These are phyloP conservation scores for Carassius gibelio DNA, from an alignment of 2,113 vertebrate species.

Conservation along the genomic window DNA sequence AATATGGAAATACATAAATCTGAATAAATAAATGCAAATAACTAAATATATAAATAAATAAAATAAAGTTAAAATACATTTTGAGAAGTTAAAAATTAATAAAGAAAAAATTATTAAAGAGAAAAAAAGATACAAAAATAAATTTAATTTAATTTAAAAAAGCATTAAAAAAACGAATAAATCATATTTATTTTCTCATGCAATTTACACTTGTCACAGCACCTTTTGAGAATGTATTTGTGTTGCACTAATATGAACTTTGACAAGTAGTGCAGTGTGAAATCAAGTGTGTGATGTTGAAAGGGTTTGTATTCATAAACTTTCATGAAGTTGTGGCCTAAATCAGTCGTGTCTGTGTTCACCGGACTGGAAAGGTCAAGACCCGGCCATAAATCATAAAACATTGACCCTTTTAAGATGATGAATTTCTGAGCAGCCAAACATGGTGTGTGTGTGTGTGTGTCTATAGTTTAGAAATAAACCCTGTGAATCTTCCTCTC, in stretches of 20 bases:
- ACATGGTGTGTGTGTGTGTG: neutral
- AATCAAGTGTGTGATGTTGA: neutral
- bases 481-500: neutral
- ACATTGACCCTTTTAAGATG: neutral
- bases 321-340: neutral
- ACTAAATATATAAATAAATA: neutral
- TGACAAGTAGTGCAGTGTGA: too few species aligned
- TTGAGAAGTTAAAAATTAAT: neutral
- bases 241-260: too few species aligned
- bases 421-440: neutral
- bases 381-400: neutral
- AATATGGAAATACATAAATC: too few species aligned
- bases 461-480: too few species aligned
- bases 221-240: too few species aligned
- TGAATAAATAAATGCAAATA: too few species aligned
- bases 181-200: too few species aligned
- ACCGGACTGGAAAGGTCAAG: neutral
- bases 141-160: too few species aligned
- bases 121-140: neutral
- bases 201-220: too few species aligned
- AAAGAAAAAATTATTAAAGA: neutral
- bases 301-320: neutral
- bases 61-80: neutral
- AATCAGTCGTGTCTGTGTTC: neutral
- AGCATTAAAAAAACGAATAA: too few species aligned